Conservation (phyloP, 2,797 vertebrate genomes). For the Falco novaeseelandiae region DNA sequence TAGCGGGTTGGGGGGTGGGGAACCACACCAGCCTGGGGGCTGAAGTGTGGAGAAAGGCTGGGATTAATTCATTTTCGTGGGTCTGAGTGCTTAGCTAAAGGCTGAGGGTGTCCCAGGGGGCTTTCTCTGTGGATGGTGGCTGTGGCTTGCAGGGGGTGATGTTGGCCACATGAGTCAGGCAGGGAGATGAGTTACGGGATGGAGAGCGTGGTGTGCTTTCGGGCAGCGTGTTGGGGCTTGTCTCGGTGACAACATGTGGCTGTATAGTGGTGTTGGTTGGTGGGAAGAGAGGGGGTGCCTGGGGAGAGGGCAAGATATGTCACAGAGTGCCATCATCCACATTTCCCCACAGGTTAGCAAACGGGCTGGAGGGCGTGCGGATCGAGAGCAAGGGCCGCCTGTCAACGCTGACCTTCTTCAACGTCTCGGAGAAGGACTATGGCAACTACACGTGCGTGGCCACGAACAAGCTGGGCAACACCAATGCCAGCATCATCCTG, state of each 20-base stretch:
- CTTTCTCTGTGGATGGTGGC: neutral
- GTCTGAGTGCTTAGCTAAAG: rapidly evolving
- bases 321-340: rapidly evolving
- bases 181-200: neutral
- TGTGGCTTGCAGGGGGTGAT: rapidly evolving
- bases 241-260: rapidly evolving
- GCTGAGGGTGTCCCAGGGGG: too few relatives aligned
- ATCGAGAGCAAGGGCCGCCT: constrained; percentile 86
- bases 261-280: rapidly evolving
- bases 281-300: neutral
- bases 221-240: neutral
- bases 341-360: constrained; percentile 74
- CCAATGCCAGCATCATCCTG: constrained; percentile 91
- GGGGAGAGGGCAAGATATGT: rapidly evolving
- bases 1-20: too few relatives aligned
- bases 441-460: constrained; percentile 97
- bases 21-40: too few relatives aligned
- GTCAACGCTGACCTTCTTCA: constrained; percentile 94
- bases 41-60: neutral
- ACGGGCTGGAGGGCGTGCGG: constrained; percentile 85
- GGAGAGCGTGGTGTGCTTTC: rapidly evolving
- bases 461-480: constrained; percentile 91
- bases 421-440: constrained; percentile 93
- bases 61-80: neutral
- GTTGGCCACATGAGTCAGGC: rapidly evolving